Percentiles rank a stretch among this genome's conserved stretches.
Evolutionary conservation across 2,888 invertebrate genomes (phyloP).

Genomic region (Parnassius orleans): DNA sequence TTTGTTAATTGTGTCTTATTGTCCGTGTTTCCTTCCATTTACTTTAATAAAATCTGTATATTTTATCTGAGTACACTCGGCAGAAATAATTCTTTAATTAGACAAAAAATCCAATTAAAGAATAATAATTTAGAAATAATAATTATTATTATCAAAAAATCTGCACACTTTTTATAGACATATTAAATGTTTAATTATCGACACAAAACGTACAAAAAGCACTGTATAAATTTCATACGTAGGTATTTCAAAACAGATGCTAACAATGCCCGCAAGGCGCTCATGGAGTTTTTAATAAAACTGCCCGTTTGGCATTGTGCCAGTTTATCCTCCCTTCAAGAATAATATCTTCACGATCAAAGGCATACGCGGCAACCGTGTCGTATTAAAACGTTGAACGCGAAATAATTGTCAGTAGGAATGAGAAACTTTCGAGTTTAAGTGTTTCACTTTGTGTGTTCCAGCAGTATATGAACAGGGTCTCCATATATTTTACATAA

Average conservation of each 20-base stretch:
- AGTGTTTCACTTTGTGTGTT: too few species aligned
- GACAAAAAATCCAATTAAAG: too few species aligned
- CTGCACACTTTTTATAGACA: background rate
- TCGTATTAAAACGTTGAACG: background rate
- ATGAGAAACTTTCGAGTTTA: background rate
- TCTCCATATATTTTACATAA: too few species aligned
- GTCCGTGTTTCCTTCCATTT: too few species aligned
- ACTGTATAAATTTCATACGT: slow-evolving; percentile 11
- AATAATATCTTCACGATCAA: slow-evolving; percentile 19
- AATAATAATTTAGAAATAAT: too few species aligned
- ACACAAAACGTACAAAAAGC: slow-evolving; percentile 11
- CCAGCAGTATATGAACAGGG: too few species aligned
- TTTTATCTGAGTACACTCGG: too few species aligned
- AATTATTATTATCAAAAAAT: too few species aligned
- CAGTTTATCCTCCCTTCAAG: slow-evolving; percentile 35
- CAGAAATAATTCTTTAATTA: too few species aligned
- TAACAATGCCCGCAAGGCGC: slow-evolving; percentile 42
- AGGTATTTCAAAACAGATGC: slow-evolving; percentile 46
- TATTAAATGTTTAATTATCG: slow-evolving; percentile 23
- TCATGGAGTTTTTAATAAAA: slow-evolving; percentile 55
- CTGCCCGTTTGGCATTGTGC: slow-evolving; percentile 53
- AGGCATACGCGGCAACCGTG: slow-evolving; percentile 1
- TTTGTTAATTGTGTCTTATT: too few species aligned
- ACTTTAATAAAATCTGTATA: too few species aligned
- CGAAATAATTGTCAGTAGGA: slow-evolving; percentile 11